Evolutionary conservation across 2,888 invertebrate species (phyloP).

Genomic region (Scrobipalpa atriplicella): DNA sequence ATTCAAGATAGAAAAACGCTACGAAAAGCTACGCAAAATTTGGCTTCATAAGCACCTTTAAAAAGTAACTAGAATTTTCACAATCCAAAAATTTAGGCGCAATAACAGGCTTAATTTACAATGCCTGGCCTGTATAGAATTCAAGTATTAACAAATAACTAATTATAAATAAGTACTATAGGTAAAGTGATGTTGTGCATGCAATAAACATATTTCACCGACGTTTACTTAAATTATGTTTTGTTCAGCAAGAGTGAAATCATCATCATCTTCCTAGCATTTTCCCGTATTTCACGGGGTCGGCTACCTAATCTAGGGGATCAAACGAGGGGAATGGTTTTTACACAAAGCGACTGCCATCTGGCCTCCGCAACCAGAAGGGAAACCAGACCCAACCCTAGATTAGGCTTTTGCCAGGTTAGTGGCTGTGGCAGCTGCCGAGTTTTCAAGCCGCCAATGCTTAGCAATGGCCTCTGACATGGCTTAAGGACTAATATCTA

Average conservation of each 20-base stretch:
- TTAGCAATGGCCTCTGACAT: no score
- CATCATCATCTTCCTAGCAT: no score
- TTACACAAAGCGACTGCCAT: no score
- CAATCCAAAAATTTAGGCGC: constrained; percentile 22
- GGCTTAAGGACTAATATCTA: no score
- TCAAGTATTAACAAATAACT: not conserved
- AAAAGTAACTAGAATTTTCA: not conserved
- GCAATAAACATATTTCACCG: not conserved
- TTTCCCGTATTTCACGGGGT: no score
- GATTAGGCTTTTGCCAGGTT: no score
- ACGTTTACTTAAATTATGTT: not conserved
- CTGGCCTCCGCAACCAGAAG: no score
- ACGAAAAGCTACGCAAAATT: constrained; percentile 48
- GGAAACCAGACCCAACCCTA: no score
- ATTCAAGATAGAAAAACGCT: constrained; percentile 13
- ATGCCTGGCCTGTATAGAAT: not conserved
- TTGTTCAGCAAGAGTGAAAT: constrained; percentile 10
- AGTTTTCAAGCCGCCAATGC: no score
- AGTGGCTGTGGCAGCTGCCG: no score
- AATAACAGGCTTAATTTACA: not conserved
- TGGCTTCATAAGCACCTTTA: constrained; percentile 58
- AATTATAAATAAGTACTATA: constrained; percentile 7
- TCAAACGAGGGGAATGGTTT: no score
- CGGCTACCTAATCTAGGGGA: no score
- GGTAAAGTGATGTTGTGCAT: not conserved